phyloP scores from a whole-genome alignment of 2,888 invertebrate genomes.

The Trissonchulus sp. region DNA sequence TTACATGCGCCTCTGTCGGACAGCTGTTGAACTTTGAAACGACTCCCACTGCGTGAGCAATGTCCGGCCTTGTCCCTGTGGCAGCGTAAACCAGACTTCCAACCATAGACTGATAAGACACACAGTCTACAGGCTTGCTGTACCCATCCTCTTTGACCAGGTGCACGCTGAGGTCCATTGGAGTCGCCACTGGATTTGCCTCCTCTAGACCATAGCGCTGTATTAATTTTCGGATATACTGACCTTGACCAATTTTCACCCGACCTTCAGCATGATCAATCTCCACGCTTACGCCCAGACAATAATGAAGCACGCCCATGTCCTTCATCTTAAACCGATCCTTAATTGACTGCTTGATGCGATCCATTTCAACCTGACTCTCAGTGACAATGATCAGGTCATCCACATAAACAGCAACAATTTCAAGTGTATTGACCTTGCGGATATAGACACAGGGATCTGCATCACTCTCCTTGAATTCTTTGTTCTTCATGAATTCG shows the following conservation, averaged over 20 bases:
- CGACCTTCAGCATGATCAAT: no score
- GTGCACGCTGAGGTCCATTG: slow-evolving; percentile 10
- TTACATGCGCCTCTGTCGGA: slow-evolving; percentile 33
- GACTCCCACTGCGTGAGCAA: no score
- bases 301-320: background rate
- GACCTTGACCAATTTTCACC: no score
- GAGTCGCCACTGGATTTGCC: slow-evolving; percentile 31
- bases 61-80: slow-evolving; percentile 31
- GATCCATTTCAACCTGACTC: background rate
- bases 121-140: slow-evolving; percentile 2
- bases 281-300: background rate
- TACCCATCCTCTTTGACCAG: background rate
- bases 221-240: slow-evolving; percentile 30
- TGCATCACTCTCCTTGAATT: slow-evolving; percentile 1
- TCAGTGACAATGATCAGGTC: background rate
- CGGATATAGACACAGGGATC: background rate
- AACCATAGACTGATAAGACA: slow-evolving; percentile 25
- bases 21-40: no score
- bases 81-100: slow-evolving; percentile 26
- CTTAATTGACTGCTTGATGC: background rate
- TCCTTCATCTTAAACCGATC: background rate
- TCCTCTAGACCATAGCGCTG: slow-evolving; percentile 19
- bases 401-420: background rate
- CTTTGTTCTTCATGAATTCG: slow-evolving; percentile 29
- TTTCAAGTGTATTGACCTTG: background rate